Percentiles rank a stretch among this genome's conserved stretches.
phyloP scores from a whole-genome alignment of 1,140 invertebrate genomes.

The Scaptodrosophila lebanonensis region DNA sequence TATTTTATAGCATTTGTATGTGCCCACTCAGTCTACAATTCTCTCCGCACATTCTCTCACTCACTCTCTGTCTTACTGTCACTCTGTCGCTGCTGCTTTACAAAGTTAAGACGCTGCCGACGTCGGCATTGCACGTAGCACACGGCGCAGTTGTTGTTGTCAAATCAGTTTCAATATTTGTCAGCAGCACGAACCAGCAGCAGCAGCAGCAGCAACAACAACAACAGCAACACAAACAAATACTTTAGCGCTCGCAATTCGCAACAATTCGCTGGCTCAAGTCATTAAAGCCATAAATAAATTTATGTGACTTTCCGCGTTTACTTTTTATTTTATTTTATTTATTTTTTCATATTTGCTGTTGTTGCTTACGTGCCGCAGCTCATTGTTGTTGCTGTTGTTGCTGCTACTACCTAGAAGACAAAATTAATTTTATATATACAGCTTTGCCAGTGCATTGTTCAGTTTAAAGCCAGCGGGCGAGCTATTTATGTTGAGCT shows the following conservation, averaged over 20 bases:
- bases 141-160: constrained; percentile 59
- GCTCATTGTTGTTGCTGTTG: too few species aligned
- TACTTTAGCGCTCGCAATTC: constrained; percentile 52
- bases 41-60: too few species aligned
- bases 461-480: too few species aligned
- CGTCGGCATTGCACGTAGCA: too few species aligned
- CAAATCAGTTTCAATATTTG: constrained; percentile 66
- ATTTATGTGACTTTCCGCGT: constrained; percentile 72
- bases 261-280: constrained; percentile 65
- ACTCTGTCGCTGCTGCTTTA: constrained; percentile 8
- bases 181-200: constrained; percentile 54
- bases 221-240: constrained; percentile 27
- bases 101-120: constrained; percentile 49
- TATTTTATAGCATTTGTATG: constrained; percentile 63
- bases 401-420: too few species aligned
- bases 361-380: background rate
- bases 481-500: too few species aligned
- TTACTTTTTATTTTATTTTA: constrained; percentile 31
- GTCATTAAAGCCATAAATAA: constrained; percentile 76
- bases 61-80: too few species aligned
- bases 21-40: constrained; percentile 16
- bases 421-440: background rate
- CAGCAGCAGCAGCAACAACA: constrained; percentile 14
- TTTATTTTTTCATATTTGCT: constrained; percentile 3
- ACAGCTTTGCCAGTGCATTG: constrained; percentile 8